These are phyloP conservation scores for Chionomys nivalis DNA, from an alignment of 2,113 vertebrate genomes.

Conservation along the genomic window DNA sequence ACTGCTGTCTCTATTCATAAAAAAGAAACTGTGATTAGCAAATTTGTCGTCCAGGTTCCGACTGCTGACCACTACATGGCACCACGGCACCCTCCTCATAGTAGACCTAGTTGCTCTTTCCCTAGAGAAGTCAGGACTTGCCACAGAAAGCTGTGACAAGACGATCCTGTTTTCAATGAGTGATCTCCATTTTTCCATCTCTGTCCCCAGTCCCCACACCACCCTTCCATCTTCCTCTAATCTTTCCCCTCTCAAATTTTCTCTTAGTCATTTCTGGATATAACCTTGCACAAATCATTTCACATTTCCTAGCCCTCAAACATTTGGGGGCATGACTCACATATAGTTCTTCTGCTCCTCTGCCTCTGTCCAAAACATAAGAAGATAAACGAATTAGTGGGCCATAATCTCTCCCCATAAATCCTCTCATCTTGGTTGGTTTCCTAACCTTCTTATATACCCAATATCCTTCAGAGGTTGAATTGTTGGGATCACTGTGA, in stretches of 20 bases:
- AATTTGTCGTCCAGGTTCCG: not conserved
- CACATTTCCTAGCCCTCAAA: not conserved
- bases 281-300: not conserved
- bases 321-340: not conserved
- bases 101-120: not conserved
- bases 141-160: not conserved
- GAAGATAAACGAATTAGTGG: slow-evolving; percentile 26
- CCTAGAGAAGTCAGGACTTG: not conserved
- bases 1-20: not conserved
- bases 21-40: not conserved
- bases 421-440: slow-evolving; percentile 24
- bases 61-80: not conserved
- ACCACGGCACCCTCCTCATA: not conserved
- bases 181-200: too few species aligned
- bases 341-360: slow-evolving; percentile 3
- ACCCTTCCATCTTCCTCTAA: too few species aligned
- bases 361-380: slow-evolving; percentile 46
- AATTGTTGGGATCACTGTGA: not conserved
- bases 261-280: not conserved
- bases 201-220: not conserved
- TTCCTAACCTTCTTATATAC: slow-evolving; percentile 44
- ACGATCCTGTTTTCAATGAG: not conserved
- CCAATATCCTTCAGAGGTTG: not conserved
- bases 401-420: slow-evolving; percentile 19
- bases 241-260: not conserved